Evolutionary conservation across 2,888 invertebrate species (phyloP).

Genomic region (Notodromas monacha): DNA sequence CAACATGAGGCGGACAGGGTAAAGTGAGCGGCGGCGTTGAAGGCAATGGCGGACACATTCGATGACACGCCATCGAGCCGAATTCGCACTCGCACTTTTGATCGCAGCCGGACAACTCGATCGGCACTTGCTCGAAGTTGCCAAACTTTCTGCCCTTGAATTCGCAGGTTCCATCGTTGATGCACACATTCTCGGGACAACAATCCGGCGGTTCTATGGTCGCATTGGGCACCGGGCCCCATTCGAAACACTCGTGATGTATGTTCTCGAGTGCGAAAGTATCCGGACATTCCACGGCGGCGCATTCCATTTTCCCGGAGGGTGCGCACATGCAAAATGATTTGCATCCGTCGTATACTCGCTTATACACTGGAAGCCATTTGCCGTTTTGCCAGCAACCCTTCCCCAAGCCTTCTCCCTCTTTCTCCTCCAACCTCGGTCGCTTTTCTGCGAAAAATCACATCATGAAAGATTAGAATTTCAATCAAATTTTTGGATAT

Average conservation of each 20-base stretch:
- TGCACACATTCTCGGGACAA: constrained; percentile 43
- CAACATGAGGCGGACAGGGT: constrained; percentile 28
- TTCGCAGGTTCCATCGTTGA: constrained; percentile 45
- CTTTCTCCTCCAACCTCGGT: neutral
- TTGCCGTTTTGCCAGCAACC: constrained; percentile 15
- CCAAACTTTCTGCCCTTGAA: constrained; percentile 30
- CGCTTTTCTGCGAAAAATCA: neutral
- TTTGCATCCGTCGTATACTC: constrained; percentile 48
- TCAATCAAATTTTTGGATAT: neutral
- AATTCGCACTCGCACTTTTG: constrained; percentile 55
- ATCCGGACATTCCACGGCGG: constrained; percentile 44
- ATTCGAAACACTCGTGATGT: constrained; percentile 46
- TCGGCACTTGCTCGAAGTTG: constrained; percentile 51
- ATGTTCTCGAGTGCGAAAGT: constrained; percentile 52
- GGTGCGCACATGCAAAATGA: constrained; percentile 40
- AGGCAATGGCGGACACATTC: constrained; percentile 40
- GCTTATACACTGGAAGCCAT: constrained; percentile 20
- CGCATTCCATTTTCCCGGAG: constrained; percentile 31
- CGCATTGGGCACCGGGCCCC: constrained; percentile 45
- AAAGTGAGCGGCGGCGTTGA: constrained; percentile 37
- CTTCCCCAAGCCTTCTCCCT: neutral
- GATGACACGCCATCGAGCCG: constrained; percentile 51
- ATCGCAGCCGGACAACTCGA: constrained; percentile 42
- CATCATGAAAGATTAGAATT: neutral
- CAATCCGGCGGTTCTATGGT: constrained; percentile 25